Evolutionary conservation across 1,140 invertebrate genomes (phyloP).

Genomic region (Drosophila fuyamai): DNA sequence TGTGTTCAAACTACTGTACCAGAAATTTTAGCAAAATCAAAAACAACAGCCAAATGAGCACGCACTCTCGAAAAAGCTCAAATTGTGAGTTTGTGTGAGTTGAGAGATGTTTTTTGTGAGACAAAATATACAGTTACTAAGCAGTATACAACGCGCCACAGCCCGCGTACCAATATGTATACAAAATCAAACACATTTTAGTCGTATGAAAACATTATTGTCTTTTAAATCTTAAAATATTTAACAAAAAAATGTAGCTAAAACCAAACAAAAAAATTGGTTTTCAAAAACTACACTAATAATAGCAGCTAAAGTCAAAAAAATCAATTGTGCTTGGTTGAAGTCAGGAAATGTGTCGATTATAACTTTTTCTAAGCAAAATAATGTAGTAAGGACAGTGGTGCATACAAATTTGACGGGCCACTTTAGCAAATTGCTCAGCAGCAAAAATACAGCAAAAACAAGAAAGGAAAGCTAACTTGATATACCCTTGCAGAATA

Average conservation of each 20-base stretch:
- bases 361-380: no score
- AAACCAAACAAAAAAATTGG: no score
- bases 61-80: slow-evolving; percentile 52
- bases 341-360: no score
- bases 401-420: no score
- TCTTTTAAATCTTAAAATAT: background rate
- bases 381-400: no score
- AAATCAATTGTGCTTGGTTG: no score
- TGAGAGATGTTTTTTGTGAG: slow-evolving; percentile 7
- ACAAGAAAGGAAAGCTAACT: no score
- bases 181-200: background rate
- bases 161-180: background rate
- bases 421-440: no score
- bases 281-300: no score
- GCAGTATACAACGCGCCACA: background rate
- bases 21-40: slow-evolving; percentile 49
- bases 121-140: slow-evolving; percentile 10
- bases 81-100: slow-evolving; percentile 22
- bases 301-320: no score
- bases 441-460: no score
- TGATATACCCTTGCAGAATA: no score
- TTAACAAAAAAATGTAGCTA: background rate
- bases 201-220: background rate
- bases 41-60: slow-evolving; percentile 41
- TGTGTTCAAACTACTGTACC: slow-evolving; percentile 49